These are phyloP conservation scores for Standfussiana lucernea DNA, from an alignment of 2,888 invertebrate species.

Conservation along the genomic window DNA sequence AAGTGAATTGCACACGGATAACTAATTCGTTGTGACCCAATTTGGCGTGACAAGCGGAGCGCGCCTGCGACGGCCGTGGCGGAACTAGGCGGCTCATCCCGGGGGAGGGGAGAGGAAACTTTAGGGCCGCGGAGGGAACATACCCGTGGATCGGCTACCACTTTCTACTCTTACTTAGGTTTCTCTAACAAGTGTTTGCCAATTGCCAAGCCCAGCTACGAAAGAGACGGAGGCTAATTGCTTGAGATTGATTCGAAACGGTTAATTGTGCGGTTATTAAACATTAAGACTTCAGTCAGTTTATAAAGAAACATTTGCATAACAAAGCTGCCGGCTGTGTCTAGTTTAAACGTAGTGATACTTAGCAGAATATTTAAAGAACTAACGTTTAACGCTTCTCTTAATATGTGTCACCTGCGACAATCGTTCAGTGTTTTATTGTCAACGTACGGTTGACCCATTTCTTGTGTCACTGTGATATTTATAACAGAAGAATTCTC, in stretches of 20 bases:
- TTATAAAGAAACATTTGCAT: slow-evolving; percentile 39
- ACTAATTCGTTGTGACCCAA: slow-evolving; percentile 86
- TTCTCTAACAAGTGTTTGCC: slow-evolving; percentile 64
- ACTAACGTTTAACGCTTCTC: slow-evolving; percentile 11
- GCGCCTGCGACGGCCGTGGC: slow-evolving; percentile 72
- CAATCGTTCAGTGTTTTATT: slow-evolving; percentile 43
- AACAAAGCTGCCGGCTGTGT: slow-evolving; percentile 20
- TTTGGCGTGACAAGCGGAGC: slow-evolving; percentile 81
- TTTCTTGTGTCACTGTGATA: slow-evolving; percentile 37
- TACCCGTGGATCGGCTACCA: slow-evolving; percentile 66
- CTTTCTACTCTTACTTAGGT: slow-evolving; percentile 60
- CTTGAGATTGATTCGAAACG: slow-evolving; percentile 40
- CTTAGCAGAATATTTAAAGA: slow-evolving; percentile 24
- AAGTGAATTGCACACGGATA: slow-evolving; percentile 80
- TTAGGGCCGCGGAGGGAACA: slow-evolving; percentile 79
- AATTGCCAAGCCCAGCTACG: slow-evolving; percentile 12
- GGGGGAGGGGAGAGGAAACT: slow-evolving; percentile 77
- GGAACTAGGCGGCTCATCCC: slow-evolving; percentile 83
- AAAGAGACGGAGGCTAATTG: slow-evolving; percentile 11
- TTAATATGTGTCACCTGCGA: slow-evolving; percentile 44
- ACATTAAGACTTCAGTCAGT: slow-evolving; percentile 23
- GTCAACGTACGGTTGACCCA: slow-evolving; percentile 32
- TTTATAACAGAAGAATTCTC: slow-evolving; percentile 39
- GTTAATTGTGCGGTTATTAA: slow-evolving; percentile 41
- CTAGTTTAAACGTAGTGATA: slow-evolving; percentile 10